Evolutionary conservation across 2,113 vertebrate species (phyloP).

Genomic region (Eulacestoma nigropectus): DNA sequence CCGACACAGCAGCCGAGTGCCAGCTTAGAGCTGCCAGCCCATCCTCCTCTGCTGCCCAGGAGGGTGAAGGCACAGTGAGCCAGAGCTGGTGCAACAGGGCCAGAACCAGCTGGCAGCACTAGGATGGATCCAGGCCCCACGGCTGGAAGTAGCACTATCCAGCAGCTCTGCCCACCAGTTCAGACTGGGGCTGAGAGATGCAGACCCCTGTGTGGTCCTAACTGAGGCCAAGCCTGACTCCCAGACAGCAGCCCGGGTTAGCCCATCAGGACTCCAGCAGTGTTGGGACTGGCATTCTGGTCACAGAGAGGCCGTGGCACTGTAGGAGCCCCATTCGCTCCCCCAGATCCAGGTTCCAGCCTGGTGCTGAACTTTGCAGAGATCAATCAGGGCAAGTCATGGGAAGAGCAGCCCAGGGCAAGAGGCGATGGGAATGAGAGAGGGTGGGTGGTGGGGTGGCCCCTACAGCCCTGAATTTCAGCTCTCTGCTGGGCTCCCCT

Average conservation of each 20-base stretch:
- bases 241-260: not conserved
- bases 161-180: not conserved
- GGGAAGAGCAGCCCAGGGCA: not conserved
- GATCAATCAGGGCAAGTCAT: not conserved
- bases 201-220: too few species aligned
- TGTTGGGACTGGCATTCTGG: not conserved
- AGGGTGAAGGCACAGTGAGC: not conserved
- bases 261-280: not conserved
- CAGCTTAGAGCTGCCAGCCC: not conserved
- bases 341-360: not conserved
- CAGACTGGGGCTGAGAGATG: not conserved
- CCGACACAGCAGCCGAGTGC: not conserved
- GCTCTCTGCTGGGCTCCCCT: not conserved
- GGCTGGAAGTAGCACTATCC: not conserved
- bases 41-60: not conserved
- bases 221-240: not conserved
- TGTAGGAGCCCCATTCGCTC: accelerated
- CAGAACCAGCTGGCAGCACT: not conserved
- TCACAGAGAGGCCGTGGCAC: too few species aligned
- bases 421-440: not conserved
- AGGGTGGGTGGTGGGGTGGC: too few species aligned
- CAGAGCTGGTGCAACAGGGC: not conserved
- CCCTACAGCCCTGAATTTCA: not conserved
- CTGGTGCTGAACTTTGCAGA: not conserved
- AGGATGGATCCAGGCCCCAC: not conserved